Evolutionary conservation across 64 coral and sea anemone species (phyloP), one percentile per base, ranked within the genome.

Genomic region (Acropora tenuis): DNA sequence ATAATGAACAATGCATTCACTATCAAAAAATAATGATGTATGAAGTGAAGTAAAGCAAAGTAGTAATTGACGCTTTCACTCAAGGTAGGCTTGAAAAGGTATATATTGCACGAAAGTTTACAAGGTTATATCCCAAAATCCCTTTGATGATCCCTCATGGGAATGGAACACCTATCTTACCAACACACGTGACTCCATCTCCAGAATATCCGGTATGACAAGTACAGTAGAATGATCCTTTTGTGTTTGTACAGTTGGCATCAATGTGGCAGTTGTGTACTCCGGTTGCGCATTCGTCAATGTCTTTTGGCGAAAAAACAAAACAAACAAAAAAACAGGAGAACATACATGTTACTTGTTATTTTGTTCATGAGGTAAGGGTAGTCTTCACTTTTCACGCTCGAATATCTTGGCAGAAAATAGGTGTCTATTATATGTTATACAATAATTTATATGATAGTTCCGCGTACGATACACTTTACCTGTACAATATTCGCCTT

Each of bases 241-340:
- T 94, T 60, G 93, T 94, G 82, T 91, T 94, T 66, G 93, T 94
- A 66, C 93, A 94, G 63, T 94, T 94, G 72, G 93, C 88, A 61
- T 94, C 88, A 87, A 41, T n/a, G 18, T 94, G 81, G 74, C 93
- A 94, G 76, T 94, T 94, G 20, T 94, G 88, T 41, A 75, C 46
- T 58, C 71, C 89, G 76, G 48, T 41, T 44, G 1, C 8, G 15
- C 89, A 91, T 17, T 91, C 89, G n/a, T 92, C 80, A 48, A 91
- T 91, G 66, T 95, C 94, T 95, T 63, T 11, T 30, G 30, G 0
- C 30, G 12, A 15, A 12, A 86, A 57, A 47, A 30, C 86, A 20
- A 47, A 30, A 0, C 0, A 30, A 30, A 30, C 30, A 30, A 30
- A 30, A 55, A 55, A 0, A 10, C 10, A 7, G 52, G 0, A 55